Evolutionary conservation across 2,888 invertebrate genomes (phyloP), one percentile per base, ranked within the genome.

Genomic region (Mactromeris polynyma): DNA sequence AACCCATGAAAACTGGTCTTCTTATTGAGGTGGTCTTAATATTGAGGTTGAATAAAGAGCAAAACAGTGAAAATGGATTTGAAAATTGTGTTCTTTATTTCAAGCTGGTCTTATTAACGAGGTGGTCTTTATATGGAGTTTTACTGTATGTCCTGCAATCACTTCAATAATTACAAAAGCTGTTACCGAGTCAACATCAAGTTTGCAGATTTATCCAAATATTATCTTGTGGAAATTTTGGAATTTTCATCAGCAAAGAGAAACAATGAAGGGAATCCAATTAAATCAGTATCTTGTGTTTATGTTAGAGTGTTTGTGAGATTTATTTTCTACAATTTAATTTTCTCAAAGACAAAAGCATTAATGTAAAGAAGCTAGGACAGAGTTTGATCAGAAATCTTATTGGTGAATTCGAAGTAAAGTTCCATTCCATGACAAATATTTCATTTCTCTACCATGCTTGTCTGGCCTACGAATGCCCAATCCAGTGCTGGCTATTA

Each of bases 311-410:
- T 36, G 36, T 33, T 73, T 33, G 11, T 36, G 73, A 36, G 73
- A 73, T 73, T 73, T 73, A 73, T 73, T 36, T 73, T 73, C 11
- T 36, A 73, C 31, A 26, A 73, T 73, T 73, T 36, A 73, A 73
- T 73, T 73, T 73, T 73, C 73, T 73, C 73, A 73, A 73, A 73
- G 58, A 64, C 58, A 64, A 64, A 64, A 64, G 58, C 58, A 64
- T 64, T 64, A 64, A 64, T 64, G 58, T 64, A 64, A 64, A 64
- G 58, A 64, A n/a, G 58, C 58, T 64, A 7, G n/a, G 58, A 26
- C 26, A 26, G n/a, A 26, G 58, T 26, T 64, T 64, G 7, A 64
- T 26, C 26, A 4, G 58, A 64, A 64, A 64, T 26, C n/a, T n/a
- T 26, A 64, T 64, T 64, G 26, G 58, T 46, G 46, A 46, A 46